A percentile compares a stretch with the other conserved stretches of the same genome.
phyloP scores from a whole-genome alignment of 1,140 invertebrate genomes.

The Drosophila punjabiensis region DNA sequence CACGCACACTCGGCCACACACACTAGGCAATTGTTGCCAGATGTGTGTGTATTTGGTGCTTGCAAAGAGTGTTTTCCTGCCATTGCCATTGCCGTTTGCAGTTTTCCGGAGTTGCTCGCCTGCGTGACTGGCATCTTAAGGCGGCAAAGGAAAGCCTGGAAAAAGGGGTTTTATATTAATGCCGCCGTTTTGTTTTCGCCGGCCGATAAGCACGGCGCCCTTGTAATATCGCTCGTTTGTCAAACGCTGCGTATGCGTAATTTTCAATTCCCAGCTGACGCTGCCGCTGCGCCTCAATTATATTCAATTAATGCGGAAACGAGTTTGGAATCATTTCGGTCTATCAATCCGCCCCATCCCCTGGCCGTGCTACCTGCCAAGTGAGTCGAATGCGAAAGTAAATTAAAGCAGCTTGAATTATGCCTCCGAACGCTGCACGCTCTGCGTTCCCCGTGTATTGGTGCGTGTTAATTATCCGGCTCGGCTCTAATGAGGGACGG shows the following conservation, averaged over 20 bases:
- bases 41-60: constrained; percentile 25
- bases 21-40: constrained; percentile 58
- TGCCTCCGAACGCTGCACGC: constrained; percentile 14
- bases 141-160: background rate
- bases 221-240: constrained; percentile 61
- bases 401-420: constrained; percentile 56
- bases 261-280: constrained; percentile 45
- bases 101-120: constrained; percentile 40
- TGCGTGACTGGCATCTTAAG: constrained; percentile 65
- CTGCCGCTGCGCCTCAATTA: constrained; percentile 41
- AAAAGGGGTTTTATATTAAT: constrained; percentile 28
- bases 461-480: constrained; percentile 70
- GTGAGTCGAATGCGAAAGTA: constrained; percentile 58
- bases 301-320: constrained; percentile 69
- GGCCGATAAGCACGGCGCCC: constrained; percentile 17
- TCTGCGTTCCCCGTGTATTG: constrained; percentile 10
- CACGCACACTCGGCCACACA: constrained; percentile 2
- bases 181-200: constrained; percentile 26
- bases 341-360: constrained; percentile 54
- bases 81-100: constrained; percentile 27
- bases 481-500: constrained; percentile 62
- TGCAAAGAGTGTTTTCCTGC: constrained; percentile 25
- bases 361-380: constrained; percentile 52
- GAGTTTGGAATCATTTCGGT: constrained; percentile 58
- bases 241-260: constrained; percentile 63